Base-by-base conservation (phyloP, 2,797 vertebrate species). In the Hozukius guyotensis region DNA sequence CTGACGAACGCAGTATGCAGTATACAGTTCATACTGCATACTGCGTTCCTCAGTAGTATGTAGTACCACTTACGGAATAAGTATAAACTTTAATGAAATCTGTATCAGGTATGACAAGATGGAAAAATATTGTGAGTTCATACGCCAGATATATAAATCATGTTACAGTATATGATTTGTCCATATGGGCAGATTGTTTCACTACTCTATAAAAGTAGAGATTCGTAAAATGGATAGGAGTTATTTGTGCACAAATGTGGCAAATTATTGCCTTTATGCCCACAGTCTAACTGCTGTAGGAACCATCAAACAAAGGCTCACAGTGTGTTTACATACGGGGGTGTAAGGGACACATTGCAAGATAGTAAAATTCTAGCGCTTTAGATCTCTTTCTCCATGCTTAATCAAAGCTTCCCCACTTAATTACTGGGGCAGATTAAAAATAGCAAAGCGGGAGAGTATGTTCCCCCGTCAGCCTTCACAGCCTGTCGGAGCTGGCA, bases 391-490 rank as follows among this genome's bases (percentile, higher is more conserved):
- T 73, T 73, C 36, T 62, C 49, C 42, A 53, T 74, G 71, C 72
- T 79, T 80, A 74, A 87, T 88, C 76, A 90, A 83, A 92, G 79
- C 82, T 66, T 78, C 70, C 56, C 34, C 5, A 27, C 66, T 78
- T 92, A 92, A 94, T 92, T 93, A 82, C 86, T 72, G 67, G 77
- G 75, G 60, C 78, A 83, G 75, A 74, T 88, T 89, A 88, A 92
- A 93, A 92, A 92, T 85, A 86, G 85, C 80, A 84, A 75, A 84
- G 57, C 25, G 2, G 25, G 57, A 78, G 74, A 72, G 63, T 78
- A 16, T 62, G 29, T 75, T 79, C 77, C 79, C 75, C 82, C 67
- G 13, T 89, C 85, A 85, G 61, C 87, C 56, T 83, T 82, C 83
- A 70, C 87, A 89, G 78, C 71, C 75, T 88, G 81, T 84, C 81